phyloP scores from a whole-genome alignment of 1,140 invertebrate genomes.

The Tribolium madens region DNA sequence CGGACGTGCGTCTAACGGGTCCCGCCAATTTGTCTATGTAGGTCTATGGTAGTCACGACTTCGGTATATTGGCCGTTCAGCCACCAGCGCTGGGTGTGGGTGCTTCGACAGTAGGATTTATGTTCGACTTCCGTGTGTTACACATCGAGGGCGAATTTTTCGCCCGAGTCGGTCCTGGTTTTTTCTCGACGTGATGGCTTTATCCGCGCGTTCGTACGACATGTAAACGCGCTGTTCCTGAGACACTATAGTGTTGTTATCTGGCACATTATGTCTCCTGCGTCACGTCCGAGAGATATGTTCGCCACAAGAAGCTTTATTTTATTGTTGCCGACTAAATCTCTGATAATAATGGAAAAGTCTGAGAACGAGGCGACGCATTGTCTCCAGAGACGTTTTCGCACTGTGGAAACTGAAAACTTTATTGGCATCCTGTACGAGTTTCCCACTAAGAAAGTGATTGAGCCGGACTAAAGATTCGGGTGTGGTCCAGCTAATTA shows the following conservation, averaged over 20 bases:
- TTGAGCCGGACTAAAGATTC: not conserved
- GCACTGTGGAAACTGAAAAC: not conserved
- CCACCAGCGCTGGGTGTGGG: constrained; percentile 50
- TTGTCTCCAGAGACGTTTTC: constrained; percentile 11
- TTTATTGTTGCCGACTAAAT: constrained; percentile 50
- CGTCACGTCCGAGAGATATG: constrained; percentile 55
- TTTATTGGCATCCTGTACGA: constrained; percentile 32
- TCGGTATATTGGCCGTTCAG: constrained; percentile 42
- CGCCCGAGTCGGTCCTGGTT: constrained; percentile 31
- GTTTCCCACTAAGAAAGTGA: constrained; percentile 16
- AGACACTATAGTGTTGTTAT: constrained; percentile 55
- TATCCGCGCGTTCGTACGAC: constrained; percentile 43
- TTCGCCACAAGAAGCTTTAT: constrained; percentile 51
- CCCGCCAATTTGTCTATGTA: constrained; percentile 55
- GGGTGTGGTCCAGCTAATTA: constrained; percentile 20
- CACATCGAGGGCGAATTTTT: constrained; percentile 18
- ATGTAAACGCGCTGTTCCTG: constrained; percentile 53
- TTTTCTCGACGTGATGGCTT: constrained; percentile 23
- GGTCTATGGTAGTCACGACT: constrained; percentile 54
- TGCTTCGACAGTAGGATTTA: constrained; percentile 52
- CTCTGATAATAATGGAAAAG: constrained; percentile 51
- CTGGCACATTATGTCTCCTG: constrained; percentile 54
- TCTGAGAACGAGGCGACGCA: constrained; percentile 46
- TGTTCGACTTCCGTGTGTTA: constrained; percentile 52
- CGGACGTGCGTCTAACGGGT: constrained; percentile 51